Conservation (phyloP, 2,113 vertebrate species). For the Cyrtonyx montezumae region DNA sequence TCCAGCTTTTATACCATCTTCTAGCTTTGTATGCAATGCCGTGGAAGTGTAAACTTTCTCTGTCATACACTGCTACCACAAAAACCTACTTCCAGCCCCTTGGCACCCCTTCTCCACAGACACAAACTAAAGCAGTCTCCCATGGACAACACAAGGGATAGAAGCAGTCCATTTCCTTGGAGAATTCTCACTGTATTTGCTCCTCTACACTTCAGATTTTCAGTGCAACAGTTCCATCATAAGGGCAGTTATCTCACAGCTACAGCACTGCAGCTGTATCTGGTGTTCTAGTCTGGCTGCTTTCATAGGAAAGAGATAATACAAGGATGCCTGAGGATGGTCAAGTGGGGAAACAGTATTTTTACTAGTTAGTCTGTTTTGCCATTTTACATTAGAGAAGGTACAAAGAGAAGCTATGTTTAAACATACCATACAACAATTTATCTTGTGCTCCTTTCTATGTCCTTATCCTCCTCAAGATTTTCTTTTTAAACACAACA, state of each 20-base stretch:
- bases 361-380: neutral
- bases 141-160: neutral
- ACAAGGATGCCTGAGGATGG: neutral
- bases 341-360: neutral
- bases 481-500: neutral
- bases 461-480: neutral
- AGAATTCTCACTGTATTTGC: neutral
- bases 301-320: neutral
- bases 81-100: neutral
- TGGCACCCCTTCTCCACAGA: neutral
- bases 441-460: neutral
- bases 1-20: neutral
- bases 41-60: neutral
- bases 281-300: neutral
- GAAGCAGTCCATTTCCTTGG: neutral
- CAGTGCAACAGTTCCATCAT: neutral
- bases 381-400: neutral
- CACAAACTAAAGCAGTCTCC: neutral
- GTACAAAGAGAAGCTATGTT: neutral
- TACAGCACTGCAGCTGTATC: neutral
- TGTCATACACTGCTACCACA: neutral
- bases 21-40: neutral
- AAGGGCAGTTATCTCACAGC: neutral
- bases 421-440: neutral
- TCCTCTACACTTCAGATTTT: neutral